Conservation (phyloP, 2,888 invertebrate genomes). For the Epirrhoe alternata region DNA sequence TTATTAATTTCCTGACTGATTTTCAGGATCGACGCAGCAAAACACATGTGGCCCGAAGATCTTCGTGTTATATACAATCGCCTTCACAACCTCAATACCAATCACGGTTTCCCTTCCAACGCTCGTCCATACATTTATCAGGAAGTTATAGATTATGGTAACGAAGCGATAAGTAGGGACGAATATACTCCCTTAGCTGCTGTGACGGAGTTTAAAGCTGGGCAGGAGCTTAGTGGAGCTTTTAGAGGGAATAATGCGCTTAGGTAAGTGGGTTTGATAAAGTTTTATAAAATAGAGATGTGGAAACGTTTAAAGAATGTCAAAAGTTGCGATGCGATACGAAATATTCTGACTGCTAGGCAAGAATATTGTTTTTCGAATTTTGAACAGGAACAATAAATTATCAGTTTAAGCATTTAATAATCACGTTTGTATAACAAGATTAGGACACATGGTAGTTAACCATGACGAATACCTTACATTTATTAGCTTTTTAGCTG, state of each 20-base stretch:
- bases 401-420: too few relatives aligned
- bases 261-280: slow-evolving; percentile 26
- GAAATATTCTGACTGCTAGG: too few relatives aligned
- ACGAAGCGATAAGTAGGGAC: slow-evolving; percentile 76
- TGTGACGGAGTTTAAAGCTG: slow-evolving; percentile 88
- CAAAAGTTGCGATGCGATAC: too few relatives aligned
- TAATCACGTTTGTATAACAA: too few relatives aligned
- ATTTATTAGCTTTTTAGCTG: too few relatives aligned
- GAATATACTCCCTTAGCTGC: slow-evolving; percentile 85
- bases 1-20: not conserved
- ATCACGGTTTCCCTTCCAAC: slow-evolving; percentile 86
- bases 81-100: slow-evolving; percentile 85
- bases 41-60: slow-evolving; percentile 92
- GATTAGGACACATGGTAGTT: too few relatives aligned
- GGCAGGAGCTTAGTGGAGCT: slow-evolving; percentile 72
- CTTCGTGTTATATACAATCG: slow-evolving; percentile 87
- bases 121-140: slow-evolving; percentile 89
- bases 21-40: slow-evolving; percentile 89
- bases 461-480: too few relatives aligned
- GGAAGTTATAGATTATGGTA: slow-evolving; percentile 90
- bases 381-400: too few relatives aligned
- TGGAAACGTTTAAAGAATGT: too few relatives aligned
- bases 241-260: slow-evolving; percentile 74
- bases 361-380: too few relatives aligned
- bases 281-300: too few relatives aligned